Evolutionary conservation across 2,888 invertebrate species (phyloP), one percentile per base, ranked within the genome.

Genomic region (Dynastes hyllus): DNA sequence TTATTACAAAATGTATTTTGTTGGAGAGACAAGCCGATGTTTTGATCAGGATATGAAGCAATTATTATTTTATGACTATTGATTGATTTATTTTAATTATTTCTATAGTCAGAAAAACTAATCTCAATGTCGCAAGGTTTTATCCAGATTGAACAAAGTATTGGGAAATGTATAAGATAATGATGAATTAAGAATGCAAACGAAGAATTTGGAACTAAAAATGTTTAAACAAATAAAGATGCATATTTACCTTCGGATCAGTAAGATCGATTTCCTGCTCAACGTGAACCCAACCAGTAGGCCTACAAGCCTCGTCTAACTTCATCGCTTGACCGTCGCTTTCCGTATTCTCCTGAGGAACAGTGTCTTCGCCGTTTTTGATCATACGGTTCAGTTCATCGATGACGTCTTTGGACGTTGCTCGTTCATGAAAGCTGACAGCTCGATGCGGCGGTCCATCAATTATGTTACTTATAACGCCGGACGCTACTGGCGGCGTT

Each of bases 261-360:
- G 93, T 94, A 85, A 95, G 92, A 89, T 95, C 95, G 81, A 94
- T 93, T 85, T 94, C 94, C 81, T 92, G 92, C 85, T 95, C 94
- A 55, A 95, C 94, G 86, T 95, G 95, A 80, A 95, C 93, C 95
- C 95, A 95, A 55, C 95, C 95, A 0, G 95, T 95, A 32, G 93
- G 93, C 90, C 93, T 92, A 82, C 93, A 91, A 50, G 93, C 93
- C 79, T 90, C 90, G 88, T 94, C 94, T 80, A 92, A 90, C 82
- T 88, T 90, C 37, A 77, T 8, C 45, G 45, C 63, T 45, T 70
- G 66, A n/a, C 78, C 75, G 53, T 77, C 69, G n/a, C 79, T 81
- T 16, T 80, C 86, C 83, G 77, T 81, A 81, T 81, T 84, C 63
- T 80, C 83, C 53, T 77, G 78, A 27, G 45, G 9, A 45, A 83